Evolutionary conservation across 2,888 invertebrate genomes (phyloP), one percentile per base, ranked within the genome.

Genomic region (Caenorhabditis uteleia): DNA sequence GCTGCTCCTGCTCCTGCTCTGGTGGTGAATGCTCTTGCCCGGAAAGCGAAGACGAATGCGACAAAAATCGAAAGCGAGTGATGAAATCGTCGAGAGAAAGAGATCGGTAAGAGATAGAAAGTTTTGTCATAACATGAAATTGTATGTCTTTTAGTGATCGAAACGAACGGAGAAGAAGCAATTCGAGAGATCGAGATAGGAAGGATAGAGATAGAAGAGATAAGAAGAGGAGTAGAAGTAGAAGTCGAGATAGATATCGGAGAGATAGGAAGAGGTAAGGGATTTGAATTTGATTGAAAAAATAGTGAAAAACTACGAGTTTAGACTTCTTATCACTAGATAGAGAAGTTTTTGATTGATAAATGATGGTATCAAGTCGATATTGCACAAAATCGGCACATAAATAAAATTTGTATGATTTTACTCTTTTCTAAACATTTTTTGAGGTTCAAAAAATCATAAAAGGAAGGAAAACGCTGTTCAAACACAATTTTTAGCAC

Each of bases 1-100:
- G 77, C 27, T 82, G 82, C 48, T 79, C 82, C 2, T 82, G 82
- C 49, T 81, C 80, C 1, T 82, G 80, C 47, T 76, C 76, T 26
- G 82, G 80, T 14, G 82, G 80, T 7, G 80, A 80, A 46, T 82
- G 82, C 46, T 80, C 80, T 0, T 82, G 82, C 36, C 69, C 66
- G 7, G 79, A 78, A 38, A 70, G 70, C 42, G 79, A 80, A 21
- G 77, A 64, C 10, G 61, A 65, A 21, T 51, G 48, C 20, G 58
- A 67, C 21, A 59, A 70, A 20, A 64, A 72, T 16, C 49, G 62
- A 20, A 36, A 45, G 36, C 64, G 62, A 42, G 64, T 62, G 12
- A 60, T 54, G 31, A 69, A 69, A 34, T 51, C 65, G 21, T 39
- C 56, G 8, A 31, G 54, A 21, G 66, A 70, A 42, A 36, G 65